Evolutionary conservation across 1,140 invertebrate species (phyloP).

Genomic region (Pseudoatta argentina): DNA sequence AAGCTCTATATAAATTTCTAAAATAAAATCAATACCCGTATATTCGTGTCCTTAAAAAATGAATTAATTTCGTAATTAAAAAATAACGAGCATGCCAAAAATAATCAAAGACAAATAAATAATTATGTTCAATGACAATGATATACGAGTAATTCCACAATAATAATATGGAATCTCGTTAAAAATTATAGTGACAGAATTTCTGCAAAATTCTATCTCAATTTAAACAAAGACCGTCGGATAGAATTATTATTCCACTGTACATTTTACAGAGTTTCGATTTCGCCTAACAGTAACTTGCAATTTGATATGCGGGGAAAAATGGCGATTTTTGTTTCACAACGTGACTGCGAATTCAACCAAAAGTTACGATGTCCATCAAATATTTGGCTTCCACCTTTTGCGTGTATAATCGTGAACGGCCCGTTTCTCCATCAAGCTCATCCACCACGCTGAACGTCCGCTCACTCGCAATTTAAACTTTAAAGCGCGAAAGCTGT

Average conservation of each 20-base stretch:
- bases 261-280: neutral
- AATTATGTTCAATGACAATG: neutral
- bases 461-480: constrained; percentile 51
- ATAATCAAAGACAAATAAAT: neutral
- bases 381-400: constrained; percentile 59
- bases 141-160: neutral
- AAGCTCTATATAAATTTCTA: neutral
- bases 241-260: constrained; percentile 11
- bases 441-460: constrained; percentile 18
- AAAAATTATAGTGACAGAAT: neutral
- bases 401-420: constrained; percentile 50
- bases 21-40: neutral
- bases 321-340: constrained; percentile 12
- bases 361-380: constrained; percentile 53
- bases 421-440: constrained; percentile 35
- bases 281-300: constrained; percentile 32
- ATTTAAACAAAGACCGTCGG: neutral
- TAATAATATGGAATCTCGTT: neutral
- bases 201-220: neutral
- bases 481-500: constrained; percentile 59
- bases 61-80: neutral
- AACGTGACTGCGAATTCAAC: constrained; percentile 2
- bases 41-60: too few species aligned
- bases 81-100: neutral
- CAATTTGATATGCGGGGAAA: constrained; percentile 17